Evolutionary conservation across 2,888 invertebrate genomes (phyloP), one percentile per base, ranked within the genome.

Genomic region (Dyspetes luteomarginatus): DNA sequence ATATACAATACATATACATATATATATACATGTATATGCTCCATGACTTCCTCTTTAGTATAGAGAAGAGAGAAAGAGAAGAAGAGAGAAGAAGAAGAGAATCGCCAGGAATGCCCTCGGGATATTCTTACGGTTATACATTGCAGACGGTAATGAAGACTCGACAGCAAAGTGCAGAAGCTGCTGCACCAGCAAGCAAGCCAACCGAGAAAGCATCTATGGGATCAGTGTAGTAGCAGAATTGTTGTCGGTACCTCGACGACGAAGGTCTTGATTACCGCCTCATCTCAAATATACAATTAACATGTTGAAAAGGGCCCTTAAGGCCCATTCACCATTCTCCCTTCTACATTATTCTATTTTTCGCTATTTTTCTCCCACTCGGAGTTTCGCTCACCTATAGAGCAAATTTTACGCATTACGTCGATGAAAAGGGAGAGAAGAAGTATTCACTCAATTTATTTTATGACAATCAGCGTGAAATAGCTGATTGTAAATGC

Each of bases 141-240:
- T 87, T 85, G 84, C 85, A 71, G 56, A 72, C 77, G 82, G 83
- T 89, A 89, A 89, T 87, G 87, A 89, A 89, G 89, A 87, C 88
- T 84, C 83, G 81, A 78, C 82, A 81, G 84, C 85, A 82, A 73
- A 82, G 73, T 81, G 85, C 88, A 77, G 68, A 65, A 81, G 76
- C 76, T 64, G 55, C 43, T 45, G 19, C 60, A 4, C 1, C 22
- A 19, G 30, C 68, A n/a, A n/a, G n/a, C n/a, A n/a, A n/a, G n/a
- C n/a, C n/a, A n/a, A n/a, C n/a, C 1, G 69, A 24, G 48, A 56
- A 17, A 67, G 45, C 56, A 43, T 52, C 76, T 30, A 48, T 22
- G 22, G 17, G 75, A 71, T 43, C 26, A 43, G 24, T 22, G n/a
- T 55, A 56, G 28, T 22, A 4, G 52, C 30, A 41, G 30, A 71